These are phyloP conservation scores for Camponotus pennsylvanicus DNA, from an alignment of 1,140 invertebrate species.

Conservation along the genomic window DNA sequence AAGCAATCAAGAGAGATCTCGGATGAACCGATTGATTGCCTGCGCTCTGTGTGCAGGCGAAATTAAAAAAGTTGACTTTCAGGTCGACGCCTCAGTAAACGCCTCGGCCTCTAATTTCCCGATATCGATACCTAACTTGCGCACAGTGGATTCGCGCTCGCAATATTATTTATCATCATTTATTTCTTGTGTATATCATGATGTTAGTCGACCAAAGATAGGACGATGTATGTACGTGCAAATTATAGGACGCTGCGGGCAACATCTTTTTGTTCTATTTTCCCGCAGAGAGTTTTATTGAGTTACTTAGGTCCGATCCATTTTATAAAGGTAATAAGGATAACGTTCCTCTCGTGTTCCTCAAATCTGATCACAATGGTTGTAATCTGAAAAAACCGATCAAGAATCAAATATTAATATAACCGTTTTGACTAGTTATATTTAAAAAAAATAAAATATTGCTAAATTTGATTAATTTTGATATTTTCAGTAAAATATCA, in stretches of 20 bases:
- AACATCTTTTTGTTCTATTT: conserved; percentile 20
- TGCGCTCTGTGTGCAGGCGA: conserved; percentile 28
- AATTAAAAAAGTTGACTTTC: conserved; percentile 60
- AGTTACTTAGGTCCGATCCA: not conserved
- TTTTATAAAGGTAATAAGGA: conserved; percentile 41
- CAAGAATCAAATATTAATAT: not conserved
- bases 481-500: not conserved
- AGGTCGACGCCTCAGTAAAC: conserved; percentile 52
- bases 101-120: conserved; percentile 37
- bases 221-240: not conserved
- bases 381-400: not conserved
- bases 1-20: conserved; percentile 46
- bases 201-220: conserved; percentile 9
- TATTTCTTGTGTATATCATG: not conserved
- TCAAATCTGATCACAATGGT: not conserved
- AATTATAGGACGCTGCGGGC: conserved; percentile 39
- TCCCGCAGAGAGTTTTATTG: conserved; percentile 1
- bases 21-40: conserved; percentile 48
- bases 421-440: too few relatives aligned
- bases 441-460: not conserved
- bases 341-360: not conserved
- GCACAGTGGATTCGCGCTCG: conserved; percentile 21
- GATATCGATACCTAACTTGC: conserved; percentile 28
- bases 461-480: not conserved
- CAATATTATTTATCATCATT: conserved; percentile 57